phyloP scores from a whole-genome alignment of 2,797 vertebrate species.

The Lagocephalus sceleratus region DNA sequence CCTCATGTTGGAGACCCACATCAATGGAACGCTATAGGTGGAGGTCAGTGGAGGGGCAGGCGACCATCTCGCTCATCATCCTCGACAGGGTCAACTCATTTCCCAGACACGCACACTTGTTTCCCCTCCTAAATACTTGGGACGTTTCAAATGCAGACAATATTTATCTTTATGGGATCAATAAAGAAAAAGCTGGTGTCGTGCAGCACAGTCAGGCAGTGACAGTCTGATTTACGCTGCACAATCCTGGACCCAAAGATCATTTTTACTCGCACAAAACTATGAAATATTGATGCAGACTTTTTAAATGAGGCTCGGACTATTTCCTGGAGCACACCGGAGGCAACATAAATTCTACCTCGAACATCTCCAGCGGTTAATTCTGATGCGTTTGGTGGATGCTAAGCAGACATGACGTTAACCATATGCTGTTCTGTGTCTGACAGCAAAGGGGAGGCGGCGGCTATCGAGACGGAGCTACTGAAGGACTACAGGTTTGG shows the following conservation, averaged over 20 bases:
- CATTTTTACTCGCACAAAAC: not conserved
- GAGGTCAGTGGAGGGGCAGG: no score
- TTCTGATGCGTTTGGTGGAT: not conserved
- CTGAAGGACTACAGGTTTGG: conserved; percentile 90
- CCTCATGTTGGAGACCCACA: no score
- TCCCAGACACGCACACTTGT: not conserved
- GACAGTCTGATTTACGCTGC: not conserved
- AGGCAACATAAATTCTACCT: not conserved
- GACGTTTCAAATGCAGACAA: not conserved
- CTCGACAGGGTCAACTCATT: no score
- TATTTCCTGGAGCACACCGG: not conserved
- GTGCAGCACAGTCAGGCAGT: not conserved
- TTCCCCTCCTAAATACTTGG: not conserved
- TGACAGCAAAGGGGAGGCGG: conserved; percentile 82
- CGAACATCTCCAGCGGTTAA: not conserved
- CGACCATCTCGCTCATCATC: no score
- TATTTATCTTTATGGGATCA: not conserved
- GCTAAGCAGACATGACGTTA: not conserved
- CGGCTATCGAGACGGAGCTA: conserved; percentile 86
- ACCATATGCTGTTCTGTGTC: conserved; percentile 21
- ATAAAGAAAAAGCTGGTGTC: not conserved
- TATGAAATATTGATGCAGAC: not conserved
- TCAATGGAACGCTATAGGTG: no score
- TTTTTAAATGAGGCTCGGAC: not conserved
- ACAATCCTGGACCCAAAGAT: not conserved